Evolutionary conservation across 2,888 invertebrate species (phyloP).

Genomic region (Anthoptus insignis): DNA sequence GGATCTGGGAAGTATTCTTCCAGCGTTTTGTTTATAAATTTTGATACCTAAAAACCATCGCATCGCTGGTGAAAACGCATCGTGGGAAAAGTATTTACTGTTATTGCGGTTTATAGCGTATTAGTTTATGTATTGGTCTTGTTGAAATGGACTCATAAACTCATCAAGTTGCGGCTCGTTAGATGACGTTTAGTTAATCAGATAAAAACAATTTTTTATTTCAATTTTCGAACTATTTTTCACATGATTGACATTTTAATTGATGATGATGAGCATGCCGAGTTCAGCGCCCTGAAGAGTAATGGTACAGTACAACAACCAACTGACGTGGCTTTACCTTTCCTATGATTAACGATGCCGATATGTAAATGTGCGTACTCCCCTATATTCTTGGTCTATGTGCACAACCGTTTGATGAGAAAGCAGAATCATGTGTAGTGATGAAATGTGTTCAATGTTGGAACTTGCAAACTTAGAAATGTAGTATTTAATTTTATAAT

Average conservation of each 20-base stretch:
- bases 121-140: no score
- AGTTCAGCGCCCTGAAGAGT: background rate
- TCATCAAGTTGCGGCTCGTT: no score
- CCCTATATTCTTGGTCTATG: background rate
- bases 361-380: slow-evolving; percentile 8
- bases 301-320: background rate
- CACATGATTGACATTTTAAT: no score
- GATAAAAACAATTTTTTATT: no score
- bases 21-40: slow-evolving; percentile 54
- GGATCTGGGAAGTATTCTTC: slow-evolving; percentile 59
- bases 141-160: no score
- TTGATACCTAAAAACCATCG: slow-evolving; percentile 52
- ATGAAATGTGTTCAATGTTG: background rate
- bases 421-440: background rate
- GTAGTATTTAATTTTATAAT: no score
- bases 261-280: background rate
- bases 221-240: no score
- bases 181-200: no score
- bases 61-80: no score
- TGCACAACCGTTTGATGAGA: slow-evolving; percentile 1
- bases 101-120: no score
- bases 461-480: background rate
- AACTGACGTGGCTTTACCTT: background rate
- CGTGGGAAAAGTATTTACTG: no score
- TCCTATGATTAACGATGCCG: slow-evolving; percentile 3